phyloP scores from a whole-genome alignment of 1,140 invertebrate genomes.

The Meloidogyne hapla region DNA sequence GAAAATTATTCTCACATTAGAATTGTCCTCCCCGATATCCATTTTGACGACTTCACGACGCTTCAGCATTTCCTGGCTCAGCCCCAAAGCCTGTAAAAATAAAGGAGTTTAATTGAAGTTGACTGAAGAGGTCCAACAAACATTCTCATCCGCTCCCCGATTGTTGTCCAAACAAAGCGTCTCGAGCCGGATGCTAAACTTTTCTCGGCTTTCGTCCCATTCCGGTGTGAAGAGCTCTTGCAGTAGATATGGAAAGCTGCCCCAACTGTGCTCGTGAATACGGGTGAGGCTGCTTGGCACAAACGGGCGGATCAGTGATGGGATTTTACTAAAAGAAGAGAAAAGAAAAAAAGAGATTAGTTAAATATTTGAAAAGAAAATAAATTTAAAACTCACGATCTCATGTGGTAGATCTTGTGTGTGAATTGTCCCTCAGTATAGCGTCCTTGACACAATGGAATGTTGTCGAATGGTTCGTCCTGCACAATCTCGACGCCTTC shows the following conservation, averaged over 20 bases:
- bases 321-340: conserved; percentile 65
- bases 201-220: background rate
- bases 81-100: background rate
- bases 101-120: no score
- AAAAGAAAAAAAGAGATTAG: background rate
- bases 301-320: conserved; percentile 76
- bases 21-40: background rate
- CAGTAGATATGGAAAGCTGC: conserved; percentile 76
- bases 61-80: background rate
- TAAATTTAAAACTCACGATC: conserved; percentile 68
- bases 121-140: no score
- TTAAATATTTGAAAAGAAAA: no score
- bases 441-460: conserved; percentile 81
- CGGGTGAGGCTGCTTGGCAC: conserved; percentile 92
- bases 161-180: background rate
- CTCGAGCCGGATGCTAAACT: background rate
- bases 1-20: background rate
- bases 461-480: conserved; percentile 87
- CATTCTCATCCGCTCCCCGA: background rate
- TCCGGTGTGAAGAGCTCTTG: background rate
- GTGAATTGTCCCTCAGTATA: conserved; percentile 95
- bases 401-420: conserved; percentile 98
- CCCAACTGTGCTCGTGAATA: conserved; percentile 99
- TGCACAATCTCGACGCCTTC: conserved; percentile 96
- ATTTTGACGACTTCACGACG: background rate